Percentiles rank a stretch among this genome's conserved stretches.
phyloP scores from a whole-genome alignment of 1,140 invertebrate species.

The Drosophila watanabei region DNA sequence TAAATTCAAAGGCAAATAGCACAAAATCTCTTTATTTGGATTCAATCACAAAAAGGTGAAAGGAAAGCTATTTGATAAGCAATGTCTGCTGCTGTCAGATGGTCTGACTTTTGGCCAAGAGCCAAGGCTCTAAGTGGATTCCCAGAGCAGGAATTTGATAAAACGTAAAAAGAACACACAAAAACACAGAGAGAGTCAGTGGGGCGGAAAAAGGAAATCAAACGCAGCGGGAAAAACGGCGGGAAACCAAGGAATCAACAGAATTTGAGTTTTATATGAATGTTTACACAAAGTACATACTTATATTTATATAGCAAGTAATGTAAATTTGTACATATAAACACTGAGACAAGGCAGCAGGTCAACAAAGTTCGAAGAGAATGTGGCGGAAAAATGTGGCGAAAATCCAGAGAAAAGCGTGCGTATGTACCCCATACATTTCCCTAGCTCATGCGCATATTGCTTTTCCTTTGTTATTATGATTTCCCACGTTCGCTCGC shows the following conservation, averaged over 20 bases:
- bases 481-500: conserved; percentile 34
- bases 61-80: conserved; percentile 25
- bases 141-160: conserved; percentile 45
- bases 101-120: conserved; percentile 15
- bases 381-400: neutral
- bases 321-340: neutral
- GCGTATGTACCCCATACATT: conserved; percentile 21
- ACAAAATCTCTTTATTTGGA: neutral
- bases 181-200: neutral
- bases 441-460: conserved; percentile 61
- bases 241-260: conserved; percentile 16
- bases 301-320: neutral
- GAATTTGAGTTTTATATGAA: conserved; percentile 14
- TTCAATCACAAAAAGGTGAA: neutral
- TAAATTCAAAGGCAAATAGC: neutral
- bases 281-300: neutral
- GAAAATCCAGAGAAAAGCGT: neutral
- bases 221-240: conserved; percentile 34
- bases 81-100: conserved; percentile 42
- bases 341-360: neutral
- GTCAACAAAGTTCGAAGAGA: conserved; percentile 37
- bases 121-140: conserved; percentile 24
- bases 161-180: conserved; percentile 33
- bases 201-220: conserved; percentile 45
- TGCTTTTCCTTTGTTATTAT: conserved; percentile 34